Evolutionary conservation across 2,797 vertebrate genomes (phyloP), one percentile per base, ranked within the genome.

Genomic region (Xiphorhynchus erythropygius): DNA sequence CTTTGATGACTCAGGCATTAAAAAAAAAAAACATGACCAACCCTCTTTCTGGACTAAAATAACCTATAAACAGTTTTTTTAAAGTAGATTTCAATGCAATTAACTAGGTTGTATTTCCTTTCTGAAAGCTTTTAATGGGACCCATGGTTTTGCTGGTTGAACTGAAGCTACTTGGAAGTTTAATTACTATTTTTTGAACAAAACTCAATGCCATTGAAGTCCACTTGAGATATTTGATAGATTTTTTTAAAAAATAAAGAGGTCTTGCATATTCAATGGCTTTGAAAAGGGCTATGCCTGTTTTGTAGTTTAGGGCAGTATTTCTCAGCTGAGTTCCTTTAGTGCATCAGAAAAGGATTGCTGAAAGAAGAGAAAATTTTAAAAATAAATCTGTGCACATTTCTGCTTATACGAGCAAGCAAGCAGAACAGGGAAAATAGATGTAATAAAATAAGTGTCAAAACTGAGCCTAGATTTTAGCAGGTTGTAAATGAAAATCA

Each of bases 51-150:
- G 85, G 90, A 79, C 35, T 22, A 78, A 91, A 32, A 71, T 73
- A 75, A 33, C 41, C 74, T 18, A 83, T 89, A 63, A 94, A 74
- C 41, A 89, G 11, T 14, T 42, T 77, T 77, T 85, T 59, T 25
- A 63, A 93, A 87, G 49, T 30, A 91, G 52, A 79, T 92, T 78
- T 81, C 82, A 90, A 46, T 70, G 49, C 37, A 84, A 42, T 76
- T 94, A 94, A 69, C 95, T 93, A 86, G 82, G 50, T 69, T 10
- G 22, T 86, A 47, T 90, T 89, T 95, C 93, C 56, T 88, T 82
- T 92, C 49, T 82, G 70, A 86, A 89, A 63, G 23, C 24, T 60
- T 3, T 7, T 68, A 86, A 57, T 46, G 22, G 47, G 14, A 33
- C 7, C 90, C 21, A 30, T 4, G 27, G 47, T 79, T 94, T 63